A percentile compares a stretch with the other conserved stretches of the same genome.
phyloP scores from a whole-genome alignment of 2,797 vertebrate genomes.

The Loriculus beryllinus region DNA sequence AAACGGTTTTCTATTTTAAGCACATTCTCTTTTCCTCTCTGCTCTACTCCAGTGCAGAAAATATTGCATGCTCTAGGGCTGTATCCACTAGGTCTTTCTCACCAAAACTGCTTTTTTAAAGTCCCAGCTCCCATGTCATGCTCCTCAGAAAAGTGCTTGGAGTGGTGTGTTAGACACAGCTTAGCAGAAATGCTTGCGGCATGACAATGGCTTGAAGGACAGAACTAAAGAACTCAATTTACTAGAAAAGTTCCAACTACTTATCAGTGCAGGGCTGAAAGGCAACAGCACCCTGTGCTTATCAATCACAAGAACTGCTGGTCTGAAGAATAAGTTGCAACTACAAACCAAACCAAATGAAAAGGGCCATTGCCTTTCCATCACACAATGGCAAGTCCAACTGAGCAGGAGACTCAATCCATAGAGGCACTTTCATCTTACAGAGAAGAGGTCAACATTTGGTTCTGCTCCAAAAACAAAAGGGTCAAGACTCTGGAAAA shows the following conservation, averaged over 20 bases:
- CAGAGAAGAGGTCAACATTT: not conserved
- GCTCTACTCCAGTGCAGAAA: not conserved
- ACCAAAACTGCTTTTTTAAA: not conserved
- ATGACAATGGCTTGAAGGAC: not conserved
- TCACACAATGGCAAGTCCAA: not conserved
- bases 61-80: not conserved
- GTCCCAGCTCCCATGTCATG: not conserved
- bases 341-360: not conserved
- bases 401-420: not conserved
- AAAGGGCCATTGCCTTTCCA: not conserved
- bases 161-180: rapidly evolving
- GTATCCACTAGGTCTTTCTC: not conserved
- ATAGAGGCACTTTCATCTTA: not conserved
- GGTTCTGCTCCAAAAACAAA: not conserved
- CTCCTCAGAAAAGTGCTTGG: not conserved
- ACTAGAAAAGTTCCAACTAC: not conserved
- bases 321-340: not conserved
- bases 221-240: not conserved
- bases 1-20: not conserved
- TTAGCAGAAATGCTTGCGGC: not conserved
- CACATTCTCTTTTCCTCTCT: not conserved
- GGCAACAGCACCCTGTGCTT: not conserved
- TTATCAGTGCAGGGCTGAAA: not conserved
- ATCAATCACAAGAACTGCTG: not conserved
- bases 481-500: not conserved